These are phyloP conservation scores for Sebastes cheni DNA, from an alignment of 2,797 vertebrate genomes.

Conservation along the genomic window DNA sequence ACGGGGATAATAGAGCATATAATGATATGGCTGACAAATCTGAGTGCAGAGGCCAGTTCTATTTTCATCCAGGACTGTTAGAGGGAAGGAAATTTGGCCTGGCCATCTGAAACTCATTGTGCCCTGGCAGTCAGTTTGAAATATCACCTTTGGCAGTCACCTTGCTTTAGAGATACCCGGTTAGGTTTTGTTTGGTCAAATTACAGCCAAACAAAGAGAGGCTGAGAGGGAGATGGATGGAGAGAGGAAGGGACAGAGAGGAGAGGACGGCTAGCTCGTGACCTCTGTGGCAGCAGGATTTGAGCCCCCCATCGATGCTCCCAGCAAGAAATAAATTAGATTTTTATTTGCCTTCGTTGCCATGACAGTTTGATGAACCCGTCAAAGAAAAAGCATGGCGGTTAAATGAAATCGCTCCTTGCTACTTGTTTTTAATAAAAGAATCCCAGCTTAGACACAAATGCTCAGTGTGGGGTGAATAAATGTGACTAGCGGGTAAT, in stretches of 20 bases:
- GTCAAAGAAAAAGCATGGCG: slow-evolving; percentile 36
- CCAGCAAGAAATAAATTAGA: slow-evolving; percentile 56
- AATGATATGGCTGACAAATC: slow-evolving; percentile 62
- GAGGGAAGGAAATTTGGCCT: slow-evolving; percentile 45
- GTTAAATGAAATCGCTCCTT: slow-evolving; percentile 31
- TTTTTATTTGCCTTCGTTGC: slow-evolving; percentile 12
- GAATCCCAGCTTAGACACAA: background rate
- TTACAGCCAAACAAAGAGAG: slow-evolving; percentile 61
- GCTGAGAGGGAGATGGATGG: background rate
- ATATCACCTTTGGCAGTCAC: slow-evolving; percentile 73
- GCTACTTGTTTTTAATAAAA: slow-evolving; percentile 34
- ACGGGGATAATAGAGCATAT: slow-evolving; percentile 39
- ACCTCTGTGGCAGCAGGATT: slow-evolving; percentile 38
- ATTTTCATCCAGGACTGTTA: slow-evolving; percentile 60
- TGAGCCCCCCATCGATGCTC: slow-evolving; percentile 37
- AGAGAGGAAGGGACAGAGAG: slow-evolving; percentile 10
- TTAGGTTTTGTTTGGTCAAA: slow-evolving; percentile 67
- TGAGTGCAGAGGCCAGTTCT: slow-evolving; percentile 49
- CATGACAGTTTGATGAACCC: slow-evolving; percentile 59
- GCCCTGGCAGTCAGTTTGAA: slow-evolving; percentile 56
- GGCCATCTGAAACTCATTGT: slow-evolving; percentile 56
- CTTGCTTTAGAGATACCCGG: slow-evolving; percentile 66
- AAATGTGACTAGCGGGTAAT: background rate
- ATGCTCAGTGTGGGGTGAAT: background rate
- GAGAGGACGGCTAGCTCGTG: slow-evolving; percentile 23